Evolutionary conservation across 2,888 invertebrate genomes (phyloP), one percentile per base, ranked within the genome.

Genomic region (Halocaridina rubra): DNA sequence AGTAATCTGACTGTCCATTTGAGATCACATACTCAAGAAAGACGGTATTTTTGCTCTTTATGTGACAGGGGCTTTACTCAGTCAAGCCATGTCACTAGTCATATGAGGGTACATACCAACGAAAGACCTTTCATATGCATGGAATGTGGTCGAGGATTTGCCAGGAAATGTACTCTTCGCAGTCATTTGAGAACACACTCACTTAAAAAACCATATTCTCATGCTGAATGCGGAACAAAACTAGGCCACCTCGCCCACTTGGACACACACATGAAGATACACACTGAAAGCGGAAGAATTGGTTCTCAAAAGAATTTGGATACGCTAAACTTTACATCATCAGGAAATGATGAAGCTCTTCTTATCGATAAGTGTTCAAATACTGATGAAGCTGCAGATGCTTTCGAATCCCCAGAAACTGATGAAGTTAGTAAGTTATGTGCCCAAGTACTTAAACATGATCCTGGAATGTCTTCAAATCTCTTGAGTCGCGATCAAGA

Each of bases 211-310:
- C 33, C 71, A 30, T 33, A 32, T 32, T 22, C 13, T 2, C 33
- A 33, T 30, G 24, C 7, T 33, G 71, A 19, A 4, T 71, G 71
- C n/a, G 7, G n/a, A 2, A 33, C 30, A n/a, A n/a, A n/a, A n/a
- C n/a, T n/a, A n/a, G n/a, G n/a, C n/a, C n/a, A n/a, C n/a, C n/a
- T n/a, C n/a, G n/a, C n/a, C n/a, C n/a, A n/a, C n/a, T n/a, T n/a
- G n/a, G n/a, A n/a, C n/a, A n/a, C n/a, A n/a, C 71, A 71, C 33
- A 71, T 71, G 71, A 71, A 22, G 33, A 29, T 71, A 33, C 71
- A 71, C 30, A 71, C 10, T 33, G 33, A n/a, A n/a, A n/a, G n/a
- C n/a, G n/a, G n/a, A n/a, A n/a, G n/a, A n/a, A n/a, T n/a, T n/a
- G n/a, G n/a, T n/a, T n/a, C n/a, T n/a, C n/a, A n/a, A n/a, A n/a